Evolutionary conservation across 2,797 vertebrate genomes (phyloP), one percentile per base, ranked within the genome.

Genomic region (Lacerta viridis): DNA sequence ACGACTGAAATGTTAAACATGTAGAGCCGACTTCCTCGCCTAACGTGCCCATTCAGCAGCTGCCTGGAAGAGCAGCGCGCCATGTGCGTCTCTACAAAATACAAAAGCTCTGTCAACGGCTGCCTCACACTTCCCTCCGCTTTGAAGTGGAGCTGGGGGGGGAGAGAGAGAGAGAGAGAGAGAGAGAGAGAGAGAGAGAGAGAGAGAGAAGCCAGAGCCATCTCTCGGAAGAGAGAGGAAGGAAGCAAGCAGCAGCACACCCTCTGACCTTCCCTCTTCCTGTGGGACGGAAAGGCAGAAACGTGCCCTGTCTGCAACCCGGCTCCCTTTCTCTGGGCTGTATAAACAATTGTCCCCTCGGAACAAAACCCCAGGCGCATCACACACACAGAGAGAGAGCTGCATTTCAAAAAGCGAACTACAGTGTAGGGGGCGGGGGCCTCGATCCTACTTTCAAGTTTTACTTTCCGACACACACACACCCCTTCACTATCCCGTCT

Each of bases 221-320:
- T 36, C 77, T 77, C 69, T 39, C 76, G 69, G 69, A 61, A 74
- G 55, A 25, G 27, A 43, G 76, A 50, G 36, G 68, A 68, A 36
- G 80, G 36, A 50, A 84, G 87, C 46, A 36, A 64, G 41, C 59
- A 11, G 2, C 81, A 11, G 2, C 81, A 27, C 85, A 84, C 33
- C 33, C 83, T 83, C 88, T 36, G 84, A 13, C 79, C 79, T 81
- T 39, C 81, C 76, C 46, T 36, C 86, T 90, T 87, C 89, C 89
- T 46, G 29, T 74, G 84, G 76, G 77, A 27, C 59, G 29, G 15
- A 59, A 77, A 80, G 64, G 66, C 79, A 83, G 76, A 69, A 71
- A 61, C n/a, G 43, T 33, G 86, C 23, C 68, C 27, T 29, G 41
- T 4, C 41, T 10, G 20, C 68, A 43, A 64, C 68, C 36, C 66